phyloP scores from a whole-genome alignment of 2,797 vertebrate genomes.

The Artibeus jamaicensis region DNA sequence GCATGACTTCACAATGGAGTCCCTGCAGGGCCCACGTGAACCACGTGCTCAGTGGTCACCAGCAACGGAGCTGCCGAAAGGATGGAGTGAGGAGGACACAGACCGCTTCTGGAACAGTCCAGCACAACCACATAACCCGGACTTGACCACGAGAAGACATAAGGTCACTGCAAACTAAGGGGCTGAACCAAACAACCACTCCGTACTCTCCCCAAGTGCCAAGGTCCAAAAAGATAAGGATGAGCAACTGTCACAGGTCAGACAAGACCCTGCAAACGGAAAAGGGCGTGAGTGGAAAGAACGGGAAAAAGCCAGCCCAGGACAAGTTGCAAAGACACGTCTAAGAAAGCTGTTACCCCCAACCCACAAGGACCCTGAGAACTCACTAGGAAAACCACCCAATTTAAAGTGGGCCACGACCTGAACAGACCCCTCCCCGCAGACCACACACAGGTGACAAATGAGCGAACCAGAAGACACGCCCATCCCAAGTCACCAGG shows the following conservation, averaged over 20 bases:
- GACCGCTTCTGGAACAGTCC: no score
- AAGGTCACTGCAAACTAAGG: background rate
- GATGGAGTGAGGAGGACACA: no score
- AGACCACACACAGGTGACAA: background rate
- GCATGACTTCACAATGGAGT: no score
- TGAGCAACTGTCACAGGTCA: background rate
- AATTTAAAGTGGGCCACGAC: no score
- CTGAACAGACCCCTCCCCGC: background rate
- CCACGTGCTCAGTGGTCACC: background rate
- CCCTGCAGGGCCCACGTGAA: background rate
- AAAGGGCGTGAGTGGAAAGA: no score
- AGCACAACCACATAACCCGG: no score
- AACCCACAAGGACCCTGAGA: no score
- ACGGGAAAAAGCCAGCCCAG: no score
- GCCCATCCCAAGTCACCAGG: background rate
- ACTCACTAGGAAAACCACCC: no score
- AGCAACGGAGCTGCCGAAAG: background rate
- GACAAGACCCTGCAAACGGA: no score
- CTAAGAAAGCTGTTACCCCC: no score
- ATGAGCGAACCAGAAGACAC: background rate
- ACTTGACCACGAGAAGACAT: background rate
- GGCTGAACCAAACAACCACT: background rate
- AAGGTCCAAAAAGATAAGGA: background rate
- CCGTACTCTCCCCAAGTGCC: background rate
- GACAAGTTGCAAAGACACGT: no score